A percentile compares a stretch with the other conserved stretches of the same genome.
Evolutionary conservation across 2,797 vertebrate genomes (phyloP).

Genomic region (Dendrocincla fuliginosa): DNA sequence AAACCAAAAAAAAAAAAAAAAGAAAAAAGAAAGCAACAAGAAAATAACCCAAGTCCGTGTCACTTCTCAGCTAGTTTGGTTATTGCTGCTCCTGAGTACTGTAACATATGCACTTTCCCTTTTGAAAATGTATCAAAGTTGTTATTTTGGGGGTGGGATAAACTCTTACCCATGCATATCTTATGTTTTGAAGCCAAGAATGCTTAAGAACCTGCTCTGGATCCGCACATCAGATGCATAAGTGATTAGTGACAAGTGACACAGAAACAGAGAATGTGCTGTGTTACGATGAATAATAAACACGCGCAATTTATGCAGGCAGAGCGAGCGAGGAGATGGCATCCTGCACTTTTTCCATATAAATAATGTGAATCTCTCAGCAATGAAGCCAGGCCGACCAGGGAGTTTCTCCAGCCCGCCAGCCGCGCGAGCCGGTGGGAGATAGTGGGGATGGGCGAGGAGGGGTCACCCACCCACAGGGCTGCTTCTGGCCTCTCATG

Average conservation of each 20-base stretch:
- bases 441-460: accelerated
- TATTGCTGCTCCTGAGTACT: slow-evolving; percentile 70
- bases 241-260: slow-evolving; percentile 80
- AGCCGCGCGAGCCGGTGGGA: accelerated
- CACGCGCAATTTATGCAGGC: slow-evolving; percentile 61
- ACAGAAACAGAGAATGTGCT: slow-evolving; percentile 76
- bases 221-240: slow-evolving; percentile 74
- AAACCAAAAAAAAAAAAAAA: neutral
- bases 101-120: slow-evolving; percentile 75
- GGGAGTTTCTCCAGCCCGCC: slow-evolving; percentile 13
- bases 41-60: slow-evolving; percentile 72
- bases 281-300: slow-evolving; percentile 73
- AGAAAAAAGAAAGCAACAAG: neutral
- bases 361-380: slow-evolving; percentile 41
- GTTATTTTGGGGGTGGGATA: slow-evolving; percentile 73
- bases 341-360: slow-evolving; percentile 44
- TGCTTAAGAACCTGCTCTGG: slow-evolving; percentile 68
- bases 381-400: neutral
- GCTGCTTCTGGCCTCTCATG: neutral
- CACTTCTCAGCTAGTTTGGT: slow-evolving; percentile 77
- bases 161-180: slow-evolving; percentile 75
- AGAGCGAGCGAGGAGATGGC: slow-evolving; percentile 46
- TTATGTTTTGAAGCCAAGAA: slow-evolving; percentile 72
- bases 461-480: neutral
- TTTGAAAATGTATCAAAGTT: slow-evolving; percentile 73